A percentile compares a stretch with the other conserved stretches of the same genome.
phyloP scores from a whole-genome alignment of 2,888 invertebrate genomes.

The Caenorhabditis parvicauda region DNA sequence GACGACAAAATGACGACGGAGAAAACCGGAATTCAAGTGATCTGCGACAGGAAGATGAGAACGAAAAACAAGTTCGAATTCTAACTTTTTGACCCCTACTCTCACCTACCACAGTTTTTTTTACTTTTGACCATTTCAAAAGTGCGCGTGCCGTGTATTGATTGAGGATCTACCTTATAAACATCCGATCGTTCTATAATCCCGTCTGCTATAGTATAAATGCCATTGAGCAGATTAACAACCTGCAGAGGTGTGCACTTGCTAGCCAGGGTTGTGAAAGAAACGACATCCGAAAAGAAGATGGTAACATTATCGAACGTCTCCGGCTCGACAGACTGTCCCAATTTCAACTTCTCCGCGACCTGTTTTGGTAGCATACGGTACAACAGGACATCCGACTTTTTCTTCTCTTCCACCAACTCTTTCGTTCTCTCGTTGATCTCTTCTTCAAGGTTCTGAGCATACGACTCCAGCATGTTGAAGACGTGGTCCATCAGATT shows the following conservation, averaged over 20 bases:
- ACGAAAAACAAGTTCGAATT: too few species aligned
- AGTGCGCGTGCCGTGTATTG: too few species aligned
- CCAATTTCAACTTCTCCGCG: slow-evolving; percentile 41
- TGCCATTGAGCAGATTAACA: slow-evolving; percentile 48
- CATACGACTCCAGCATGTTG: slow-evolving; percentile 37
- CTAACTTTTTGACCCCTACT: too few species aligned
- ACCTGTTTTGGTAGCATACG: slow-evolving; percentile 48
- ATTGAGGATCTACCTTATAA: slow-evolving; percentile 51
- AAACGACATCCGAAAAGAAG: slow-evolving; percentile 41
- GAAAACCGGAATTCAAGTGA: too few species aligned
- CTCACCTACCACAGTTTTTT: too few species aligned
- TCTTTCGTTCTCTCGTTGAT: slow-evolving; percentile 17
- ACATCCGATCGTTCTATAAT: slow-evolving; percentile 51
- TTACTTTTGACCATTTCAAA: too few species aligned
- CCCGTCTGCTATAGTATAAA: slow-evolving; percentile 49
- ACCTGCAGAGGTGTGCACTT: slow-evolving; percentile 37
- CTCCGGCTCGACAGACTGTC: slow-evolving; percentile 36
- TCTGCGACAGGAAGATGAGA: too few species aligned
- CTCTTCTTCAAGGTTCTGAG: slow-evolving; percentile 32
- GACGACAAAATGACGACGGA: too few species aligned
- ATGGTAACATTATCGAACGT: slow-evolving; percentile 34
- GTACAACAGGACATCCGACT: slow-evolving; percentile 44
- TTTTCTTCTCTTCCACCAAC: slow-evolving; percentile 49
- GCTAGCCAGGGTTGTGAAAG: slow-evolving; percentile 33
- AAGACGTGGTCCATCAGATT: slow-evolving; percentile 49